Percentiles rank a stretch among this genome's conserved stretches.
Evolutionary conservation across 2,113 vertebrate genomes (phyloP).

Genomic region (Romanogobio albipinnatus): DNA sequence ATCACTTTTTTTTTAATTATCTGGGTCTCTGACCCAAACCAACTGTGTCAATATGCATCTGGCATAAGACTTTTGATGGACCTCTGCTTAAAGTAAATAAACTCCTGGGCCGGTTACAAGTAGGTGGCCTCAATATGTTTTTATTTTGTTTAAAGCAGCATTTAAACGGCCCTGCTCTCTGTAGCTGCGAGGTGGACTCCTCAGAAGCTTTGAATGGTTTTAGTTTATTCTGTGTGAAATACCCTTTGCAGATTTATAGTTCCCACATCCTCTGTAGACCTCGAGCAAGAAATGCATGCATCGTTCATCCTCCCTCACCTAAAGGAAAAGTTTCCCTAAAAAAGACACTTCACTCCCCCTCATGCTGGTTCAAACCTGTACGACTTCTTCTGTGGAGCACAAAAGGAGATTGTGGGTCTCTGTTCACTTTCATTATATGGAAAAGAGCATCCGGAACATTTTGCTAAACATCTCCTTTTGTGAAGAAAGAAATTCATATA

Average conservation of each 20-base stretch:
- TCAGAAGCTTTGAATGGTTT: slow-evolving; percentile 18
- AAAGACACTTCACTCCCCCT: not conserved
- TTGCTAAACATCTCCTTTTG: not conserved
- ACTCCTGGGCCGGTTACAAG: slow-evolving; percentile 63
- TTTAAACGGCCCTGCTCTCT: slow-evolving; percentile 65
- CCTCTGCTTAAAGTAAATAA: slow-evolving; percentile 74
- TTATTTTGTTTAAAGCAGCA: slow-evolving; percentile 72
- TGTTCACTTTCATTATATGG: not conserved
- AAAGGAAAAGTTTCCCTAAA: slow-evolving; percentile 2
- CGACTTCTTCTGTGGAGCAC: not conserved
- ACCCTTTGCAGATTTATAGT: slow-evolving; percentile 22
- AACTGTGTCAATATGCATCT: slow-evolving; percentile 64
- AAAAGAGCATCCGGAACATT: not conserved
- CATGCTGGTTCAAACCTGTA: not conserved
- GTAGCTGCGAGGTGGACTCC: not conserved
- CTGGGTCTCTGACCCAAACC: slow-evolving; percentile 31
- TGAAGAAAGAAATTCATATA: not conserved
- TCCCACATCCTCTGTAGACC: slow-evolving; percentile 22
- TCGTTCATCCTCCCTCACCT: not conserved
- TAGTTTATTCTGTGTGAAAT: slow-evolving; percentile 25
- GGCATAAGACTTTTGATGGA: slow-evolving; percentile 60
- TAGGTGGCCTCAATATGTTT: slow-evolving; percentile 62
- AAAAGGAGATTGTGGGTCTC: not conserved
- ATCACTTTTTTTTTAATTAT: not conserved
- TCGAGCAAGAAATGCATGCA: not conserved